Evolutionary conservation across 2,113 vertebrate genomes (phyloP).

Genomic region (Martes martes): DNA sequence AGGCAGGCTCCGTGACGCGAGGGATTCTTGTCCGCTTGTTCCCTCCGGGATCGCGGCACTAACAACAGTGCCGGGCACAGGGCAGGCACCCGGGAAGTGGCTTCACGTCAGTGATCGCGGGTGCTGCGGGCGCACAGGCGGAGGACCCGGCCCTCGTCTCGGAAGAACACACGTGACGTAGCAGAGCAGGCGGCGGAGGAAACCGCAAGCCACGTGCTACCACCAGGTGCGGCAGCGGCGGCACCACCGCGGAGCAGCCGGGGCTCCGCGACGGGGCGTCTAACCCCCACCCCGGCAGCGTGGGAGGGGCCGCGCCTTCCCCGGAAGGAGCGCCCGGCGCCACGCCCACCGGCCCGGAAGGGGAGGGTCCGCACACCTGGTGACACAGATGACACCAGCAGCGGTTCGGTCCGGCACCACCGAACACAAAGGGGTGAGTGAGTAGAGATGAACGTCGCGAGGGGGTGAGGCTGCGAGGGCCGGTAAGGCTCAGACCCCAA

Average conservation of each 20-base stretch:
- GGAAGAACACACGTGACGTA: neutral
- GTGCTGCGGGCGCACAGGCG: neutral
- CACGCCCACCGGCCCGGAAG: neutral
- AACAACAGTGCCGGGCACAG: neutral
- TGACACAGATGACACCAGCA: too few species aligned
- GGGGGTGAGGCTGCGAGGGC: neutral
- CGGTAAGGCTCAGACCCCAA: neutral
- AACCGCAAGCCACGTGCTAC: too few species aligned
- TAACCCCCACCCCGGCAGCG: neutral
- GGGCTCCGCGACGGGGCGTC: too few species aligned
- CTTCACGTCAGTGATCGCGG: neutral
- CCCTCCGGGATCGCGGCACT: neutral
- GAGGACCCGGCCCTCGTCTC: neutral
- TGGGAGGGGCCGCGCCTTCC: neutral
- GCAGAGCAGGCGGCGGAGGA: neutral
- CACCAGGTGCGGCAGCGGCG: neutral
- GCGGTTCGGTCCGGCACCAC: neutral
- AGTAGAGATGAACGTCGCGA: neutral
- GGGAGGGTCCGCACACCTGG: too few species aligned
- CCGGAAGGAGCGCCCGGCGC: neutral
- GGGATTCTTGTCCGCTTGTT: neutral
- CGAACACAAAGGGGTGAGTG: neutral
- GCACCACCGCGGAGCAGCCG: fast-evolving
- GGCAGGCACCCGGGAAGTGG: neutral
- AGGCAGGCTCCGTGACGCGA: fast-evolving